Conservation (phyloP, 1,140 invertebrate genomes). For the Drosophila pruinosa region DNA sequence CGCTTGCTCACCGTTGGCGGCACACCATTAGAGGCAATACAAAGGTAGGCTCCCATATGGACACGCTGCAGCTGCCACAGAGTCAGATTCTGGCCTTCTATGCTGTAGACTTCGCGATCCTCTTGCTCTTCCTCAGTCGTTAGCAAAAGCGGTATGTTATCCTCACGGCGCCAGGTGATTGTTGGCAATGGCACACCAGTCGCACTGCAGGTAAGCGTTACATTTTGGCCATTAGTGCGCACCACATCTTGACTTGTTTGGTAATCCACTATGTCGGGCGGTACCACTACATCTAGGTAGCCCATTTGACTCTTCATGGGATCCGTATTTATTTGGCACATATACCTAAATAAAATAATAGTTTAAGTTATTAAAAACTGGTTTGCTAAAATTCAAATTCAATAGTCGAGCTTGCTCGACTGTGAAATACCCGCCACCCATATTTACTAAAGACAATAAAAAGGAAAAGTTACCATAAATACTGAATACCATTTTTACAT, state of each 20-base stretch:
- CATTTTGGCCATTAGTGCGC: constrained; percentile 89
- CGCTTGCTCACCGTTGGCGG: constrained; percentile 91
- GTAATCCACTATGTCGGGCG: constrained; percentile 89
- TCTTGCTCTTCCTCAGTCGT: constrained; percentile 1
- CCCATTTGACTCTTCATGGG: constrained; percentile 95
- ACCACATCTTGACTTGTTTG: constrained; percentile 90
- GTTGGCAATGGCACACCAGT: constrained; percentile 87
- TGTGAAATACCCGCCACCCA: too few species aligned
- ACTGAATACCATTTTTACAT: too few species aligned
- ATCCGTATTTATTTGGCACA: constrained; percentile 96
- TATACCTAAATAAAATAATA: constrained; percentile 75
- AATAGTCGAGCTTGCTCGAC: too few species aligned
- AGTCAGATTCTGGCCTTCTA: constrained; percentile 82
- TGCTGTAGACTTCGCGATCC: constrained; percentile 65
- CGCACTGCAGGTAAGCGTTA: constrained; percentile 89
- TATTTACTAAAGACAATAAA: too few species aligned
- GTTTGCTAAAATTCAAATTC: too few species aligned
- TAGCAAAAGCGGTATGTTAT: constrained; percentile 84
- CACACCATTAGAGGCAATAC: constrained; percentile 88
- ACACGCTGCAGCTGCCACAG: constrained; percentile 78
- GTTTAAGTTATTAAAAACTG: too few species aligned
- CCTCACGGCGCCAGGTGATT: constrained; percentile 88
- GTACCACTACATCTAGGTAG: constrained; percentile 93
- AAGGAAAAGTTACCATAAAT: too few species aligned
- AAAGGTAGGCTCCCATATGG: constrained; percentile 83